Conservation (phyloP, 2,113 vertebrate genomes). For the Leuciscus idus region DNA sequence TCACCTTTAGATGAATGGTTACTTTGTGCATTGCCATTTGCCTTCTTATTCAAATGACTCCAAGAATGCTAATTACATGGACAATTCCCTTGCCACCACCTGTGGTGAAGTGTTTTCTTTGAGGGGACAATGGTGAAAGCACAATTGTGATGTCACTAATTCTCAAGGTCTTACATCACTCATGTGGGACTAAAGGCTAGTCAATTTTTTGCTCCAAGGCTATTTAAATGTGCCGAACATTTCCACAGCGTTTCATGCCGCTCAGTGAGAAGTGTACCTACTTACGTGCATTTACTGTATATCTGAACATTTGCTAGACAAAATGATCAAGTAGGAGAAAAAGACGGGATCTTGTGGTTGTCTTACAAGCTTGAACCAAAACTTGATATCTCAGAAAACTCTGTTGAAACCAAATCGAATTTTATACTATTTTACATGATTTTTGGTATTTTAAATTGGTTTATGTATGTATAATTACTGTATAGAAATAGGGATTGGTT, state of each 20-base stretch:
- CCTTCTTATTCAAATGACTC: background rate
- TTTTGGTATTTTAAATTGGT: background rate
- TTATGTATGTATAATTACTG: background rate
- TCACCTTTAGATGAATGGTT: background rate
- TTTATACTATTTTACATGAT: background rate
- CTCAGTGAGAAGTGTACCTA: background rate
- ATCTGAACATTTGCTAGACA: background rate
- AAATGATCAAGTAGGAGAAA: background rate
- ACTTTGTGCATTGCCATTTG: background rate
- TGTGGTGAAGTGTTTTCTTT: background rate
- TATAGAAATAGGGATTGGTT: background rate
- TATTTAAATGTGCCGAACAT: no score
- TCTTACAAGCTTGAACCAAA: background rate
- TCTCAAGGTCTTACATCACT: background rate
- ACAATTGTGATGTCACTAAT: constrained; percentile 2
- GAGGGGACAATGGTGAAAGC: background rate
- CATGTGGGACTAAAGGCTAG: background rate
- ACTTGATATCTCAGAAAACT: background rate
- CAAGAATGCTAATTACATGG: background rate
- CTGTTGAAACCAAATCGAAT: background rate
- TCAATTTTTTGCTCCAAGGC: background rate
- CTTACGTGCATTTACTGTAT: background rate
- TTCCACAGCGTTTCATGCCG: background rate
- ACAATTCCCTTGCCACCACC: background rate
- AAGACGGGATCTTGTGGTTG: background rate